Conservation (phyloP, 2,113 vertebrate genomes). For the Sinocyclocheilus rhinocerous region DNA sequence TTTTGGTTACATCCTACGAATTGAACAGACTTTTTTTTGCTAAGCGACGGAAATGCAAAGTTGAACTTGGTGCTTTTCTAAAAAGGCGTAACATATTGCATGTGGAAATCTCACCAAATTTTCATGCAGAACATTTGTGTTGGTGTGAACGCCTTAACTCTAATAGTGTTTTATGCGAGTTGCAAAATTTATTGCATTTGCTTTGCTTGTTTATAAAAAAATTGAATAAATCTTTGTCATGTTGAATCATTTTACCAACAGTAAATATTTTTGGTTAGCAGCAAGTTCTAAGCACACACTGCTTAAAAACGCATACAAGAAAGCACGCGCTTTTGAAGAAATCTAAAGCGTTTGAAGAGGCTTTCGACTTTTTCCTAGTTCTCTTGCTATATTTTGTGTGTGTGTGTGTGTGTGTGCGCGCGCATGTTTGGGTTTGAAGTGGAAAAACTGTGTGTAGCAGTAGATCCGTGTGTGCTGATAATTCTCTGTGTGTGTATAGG, state of each 20-base stretch:
- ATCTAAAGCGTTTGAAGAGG: not conserved
- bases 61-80: not conserved
- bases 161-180: not conserved
- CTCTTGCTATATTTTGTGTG: not conserved
- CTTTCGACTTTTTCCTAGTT: not conserved
- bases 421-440: constrained; percentile 25
- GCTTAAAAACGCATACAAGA: not conserved
- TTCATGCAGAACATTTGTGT: too few species aligned
- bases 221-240: not conserved
- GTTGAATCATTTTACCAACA: not conserved
- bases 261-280: not conserved
- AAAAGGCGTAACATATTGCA: not conserved
- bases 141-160: too few species aligned
- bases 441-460: constrained; percentile 12
- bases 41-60: too few species aligned
- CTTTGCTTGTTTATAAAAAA: too few species aligned
- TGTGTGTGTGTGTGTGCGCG: not conserved
- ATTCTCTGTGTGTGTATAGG: not conserved
- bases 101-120: too few species aligned
- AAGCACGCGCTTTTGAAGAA: not conserved
- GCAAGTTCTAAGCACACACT: not conserved
- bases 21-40: too few species aligned
- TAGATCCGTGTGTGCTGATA: constrained; percentile 4
- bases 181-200: not conserved
- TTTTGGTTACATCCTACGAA: not conserved